Percentiles rank a stretch among this genome's conserved stretches.
phyloP scores from a whole-genome alignment of 2,797 vertebrate genomes.

The Miichthys miiuy region DNA sequence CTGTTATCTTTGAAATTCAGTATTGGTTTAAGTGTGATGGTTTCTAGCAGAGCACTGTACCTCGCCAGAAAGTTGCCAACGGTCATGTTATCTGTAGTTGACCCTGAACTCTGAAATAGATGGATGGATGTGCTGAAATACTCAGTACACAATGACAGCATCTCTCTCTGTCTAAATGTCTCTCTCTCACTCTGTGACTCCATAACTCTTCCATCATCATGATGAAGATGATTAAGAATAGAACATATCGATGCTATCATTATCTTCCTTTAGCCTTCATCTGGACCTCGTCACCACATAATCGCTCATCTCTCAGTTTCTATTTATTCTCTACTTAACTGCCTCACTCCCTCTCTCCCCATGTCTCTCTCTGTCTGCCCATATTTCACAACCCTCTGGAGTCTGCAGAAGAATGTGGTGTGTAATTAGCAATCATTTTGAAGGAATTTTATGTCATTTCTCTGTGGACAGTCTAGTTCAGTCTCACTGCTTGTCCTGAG shows the following conservation, averaged over 20 bases:
- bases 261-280: neutral
- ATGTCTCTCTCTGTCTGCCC: neutral
- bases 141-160: neutral
- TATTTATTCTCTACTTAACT: conserved; percentile 14
- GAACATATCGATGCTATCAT: neutral
- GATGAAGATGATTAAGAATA: conserved; percentile 35
- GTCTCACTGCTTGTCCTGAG: neutral
- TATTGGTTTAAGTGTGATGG: conserved; percentile 14
- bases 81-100: conserved; percentile 29
- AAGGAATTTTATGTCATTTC: conserved; percentile 55
- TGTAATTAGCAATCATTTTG: conserved; percentile 61
- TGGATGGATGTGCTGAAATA: conserved; percentile 49
- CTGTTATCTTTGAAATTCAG: conserved; percentile 24
- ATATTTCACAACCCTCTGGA: conserved; percentile 67
- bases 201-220: conserved; percentile 40
- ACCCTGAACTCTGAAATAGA: conserved; percentile 17
- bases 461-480: conserved; percentile 31
- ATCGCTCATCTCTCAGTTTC: conserved; percentile 16
- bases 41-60: conserved; percentile 1
- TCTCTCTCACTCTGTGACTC: conserved; percentile 28
- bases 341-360: neutral
- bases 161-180: conserved; percentile 14
- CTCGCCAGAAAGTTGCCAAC: conserved; percentile 16
- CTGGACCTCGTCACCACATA: conserved; percentile 16
- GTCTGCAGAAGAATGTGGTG: conserved; percentile 59